phyloP scores from a whole-genome alignment of 2,113 vertebrate genomes.

The Nerophis lumbriciformis region DNA sequence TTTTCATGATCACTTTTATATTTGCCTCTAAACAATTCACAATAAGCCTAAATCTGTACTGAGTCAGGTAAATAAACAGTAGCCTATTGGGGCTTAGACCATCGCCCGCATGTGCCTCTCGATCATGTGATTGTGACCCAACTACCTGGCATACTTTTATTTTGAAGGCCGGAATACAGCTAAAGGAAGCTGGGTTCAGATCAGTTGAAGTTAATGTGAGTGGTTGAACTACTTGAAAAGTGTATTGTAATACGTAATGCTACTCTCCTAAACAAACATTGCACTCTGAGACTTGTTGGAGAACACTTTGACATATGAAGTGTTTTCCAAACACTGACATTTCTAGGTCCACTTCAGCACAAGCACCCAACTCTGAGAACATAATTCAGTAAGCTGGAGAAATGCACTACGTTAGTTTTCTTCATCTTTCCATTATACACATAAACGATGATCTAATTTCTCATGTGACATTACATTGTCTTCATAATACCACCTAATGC shows the following conservation, averaged over 20 bases:
- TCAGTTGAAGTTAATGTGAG: not conserved
- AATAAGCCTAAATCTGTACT: too few species aligned
- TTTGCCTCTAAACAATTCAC: too few species aligned
- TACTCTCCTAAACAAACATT: slow-evolving; percentile 2
- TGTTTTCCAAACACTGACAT: slow-evolving; percentile 43
- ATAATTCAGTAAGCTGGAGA: slow-evolving; percentile 17
- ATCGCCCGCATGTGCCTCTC: too few species aligned
- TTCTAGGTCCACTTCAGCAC: slow-evolving; percentile 38
- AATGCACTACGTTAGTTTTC: slow-evolving; percentile 17
- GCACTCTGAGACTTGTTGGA: slow-evolving; percentile 15
- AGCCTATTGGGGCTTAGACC: too few species aligned
- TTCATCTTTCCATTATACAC: not conserved
- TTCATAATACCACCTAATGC: too few species aligned
- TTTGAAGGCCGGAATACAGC: not conserved
- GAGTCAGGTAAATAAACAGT: too few species aligned
- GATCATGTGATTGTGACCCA: too few species aligned
- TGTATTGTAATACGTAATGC: slow-evolving; percentile 13
- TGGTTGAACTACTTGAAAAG: not conserved
- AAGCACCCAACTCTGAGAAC: slow-evolving; percentile 18
- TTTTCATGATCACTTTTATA: too few species aligned
- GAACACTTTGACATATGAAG: slow-evolving; percentile 33
- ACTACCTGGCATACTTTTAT: too few species aligned
- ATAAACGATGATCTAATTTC: not conserved
- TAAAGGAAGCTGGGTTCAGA: not conserved
- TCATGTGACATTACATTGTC: not conserved